Evolutionary conservation across 2,113 vertebrate genomes (phyloP).

Genomic region (Zeus faber): DNA sequence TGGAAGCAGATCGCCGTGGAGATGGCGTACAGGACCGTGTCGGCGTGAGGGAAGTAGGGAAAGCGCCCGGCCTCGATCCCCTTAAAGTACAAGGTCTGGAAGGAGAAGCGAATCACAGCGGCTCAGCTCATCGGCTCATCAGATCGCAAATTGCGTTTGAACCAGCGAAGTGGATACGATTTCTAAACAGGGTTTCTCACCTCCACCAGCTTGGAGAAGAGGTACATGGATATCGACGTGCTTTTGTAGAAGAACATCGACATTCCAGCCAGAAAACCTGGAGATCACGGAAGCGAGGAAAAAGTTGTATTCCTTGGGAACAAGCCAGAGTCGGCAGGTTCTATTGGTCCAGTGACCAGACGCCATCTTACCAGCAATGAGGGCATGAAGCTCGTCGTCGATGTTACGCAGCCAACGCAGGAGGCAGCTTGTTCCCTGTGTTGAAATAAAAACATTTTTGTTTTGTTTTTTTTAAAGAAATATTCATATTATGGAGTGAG

Average conservation of each 20-base stretch:
- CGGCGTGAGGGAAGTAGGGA: conserved; percentile 94
- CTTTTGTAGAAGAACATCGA: conserved; percentile 99
- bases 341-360: neutral
- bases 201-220: conserved; percentile 97
- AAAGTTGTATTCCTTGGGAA: too few relatives aligned
- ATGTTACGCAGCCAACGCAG: conserved; percentile 93
- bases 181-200: conserved; percentile 61
- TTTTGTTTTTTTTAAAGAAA: too few relatives aligned
- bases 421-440: conserved; percentile 93
- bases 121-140: too few relatives aligned
- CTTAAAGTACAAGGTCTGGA: conserved; percentile 95
- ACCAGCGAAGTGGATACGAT: neutral
- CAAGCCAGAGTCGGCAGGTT: too few relatives aligned
- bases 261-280: conserved; percentile 92
- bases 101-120: conserved; percentile 10
- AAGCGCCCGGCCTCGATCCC: conserved; percentile 93
- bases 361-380: conserved; percentile 85
- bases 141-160: neutral
- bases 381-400: conserved; percentile 95
- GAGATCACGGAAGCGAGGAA: too few relatives aligned
- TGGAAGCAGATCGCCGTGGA: conserved; percentile 98
- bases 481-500: too few relatives aligned
- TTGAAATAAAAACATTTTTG: too few relatives aligned
- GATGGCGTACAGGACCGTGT: conserved; percentile 92
- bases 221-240: conserved; percentile 98